phyloP scores from a whole-genome alignment of 2,888 invertebrate species.

The Lasius fuliginosus region DNA sequence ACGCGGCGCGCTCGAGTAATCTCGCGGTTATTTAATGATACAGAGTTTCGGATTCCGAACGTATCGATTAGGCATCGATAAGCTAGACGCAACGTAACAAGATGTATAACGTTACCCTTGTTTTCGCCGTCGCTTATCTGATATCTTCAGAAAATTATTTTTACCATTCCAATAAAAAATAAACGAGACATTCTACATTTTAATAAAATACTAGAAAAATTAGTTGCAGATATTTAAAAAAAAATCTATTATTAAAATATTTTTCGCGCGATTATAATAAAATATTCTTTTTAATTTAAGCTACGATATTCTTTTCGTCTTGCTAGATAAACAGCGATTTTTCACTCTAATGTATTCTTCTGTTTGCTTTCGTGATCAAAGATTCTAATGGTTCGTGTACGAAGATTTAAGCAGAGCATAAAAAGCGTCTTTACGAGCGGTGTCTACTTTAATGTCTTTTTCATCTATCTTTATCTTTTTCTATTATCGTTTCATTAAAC shows the following conservation, averaged over 20 bases:
- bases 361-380: slow-evolving; percentile 42
- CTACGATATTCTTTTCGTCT: not conserved
- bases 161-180: not conserved
- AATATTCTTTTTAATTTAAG: not conserved
- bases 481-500: not conserved
- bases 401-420: not conserved
- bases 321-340: slow-evolving; percentile 8
- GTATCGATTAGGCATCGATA: not conserved
- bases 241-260: slow-evolving; percentile 1
- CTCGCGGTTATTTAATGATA: not conserved
- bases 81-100: not conserved
- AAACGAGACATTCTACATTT: not conserved
- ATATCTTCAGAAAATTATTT: not conserved
- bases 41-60: not conserved
- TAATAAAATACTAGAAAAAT: not conserved
- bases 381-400: slow-evolving; percentile 31
- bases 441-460: slow-evolving; percentile 4
- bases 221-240: not conserved
- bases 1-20: not conserved
- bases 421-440: slow-evolving; percentile 34
- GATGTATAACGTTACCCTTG: not conserved
- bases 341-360: slow-evolving; percentile 36
- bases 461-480: too few species aligned
- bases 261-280: not conserved
- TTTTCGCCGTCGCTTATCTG: not conserved